These are phyloP conservation scores for Perca schrenkii DNA, from an alignment of 2,113 vertebrate species.

Conservation along the genomic window DNA sequence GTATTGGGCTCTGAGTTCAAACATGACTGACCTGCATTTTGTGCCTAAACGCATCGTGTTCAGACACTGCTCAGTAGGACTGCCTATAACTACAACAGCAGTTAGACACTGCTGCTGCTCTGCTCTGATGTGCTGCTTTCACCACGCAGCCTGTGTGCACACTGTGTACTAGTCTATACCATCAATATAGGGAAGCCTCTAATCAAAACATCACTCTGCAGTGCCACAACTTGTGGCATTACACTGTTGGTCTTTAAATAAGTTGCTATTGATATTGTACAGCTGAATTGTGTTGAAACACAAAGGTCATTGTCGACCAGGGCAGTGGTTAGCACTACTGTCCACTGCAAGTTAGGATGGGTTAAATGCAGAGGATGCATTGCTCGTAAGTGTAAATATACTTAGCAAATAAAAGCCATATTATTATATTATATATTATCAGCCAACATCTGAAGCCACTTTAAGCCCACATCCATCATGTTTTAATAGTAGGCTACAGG, in stretches of 20 bases:
- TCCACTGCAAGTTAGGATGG: too few species aligned
- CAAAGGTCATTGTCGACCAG: neutral
- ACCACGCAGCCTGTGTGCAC: neutral
- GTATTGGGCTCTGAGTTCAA: neutral
- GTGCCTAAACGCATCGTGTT: neutral
- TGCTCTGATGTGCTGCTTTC: neutral
- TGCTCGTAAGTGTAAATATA: too few species aligned
- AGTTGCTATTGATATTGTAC: slow-evolving; percentile 2
- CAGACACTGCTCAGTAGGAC: neutral
- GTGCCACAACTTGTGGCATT: neutral
- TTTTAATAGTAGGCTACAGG: neutral
- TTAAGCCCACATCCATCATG: neutral
- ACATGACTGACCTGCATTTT: neutral
- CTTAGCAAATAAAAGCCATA: too few species aligned
- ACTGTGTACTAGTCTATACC: neutral
- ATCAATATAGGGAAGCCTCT: neutral
- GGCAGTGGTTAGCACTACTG: too few species aligned
- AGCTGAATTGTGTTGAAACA: neutral
- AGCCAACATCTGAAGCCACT: slow-evolving; percentile 16
- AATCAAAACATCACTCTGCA: neutral
- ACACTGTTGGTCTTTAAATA: slow-evolving; percentile 1
- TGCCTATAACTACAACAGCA: neutral
- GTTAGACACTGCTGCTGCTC: neutral
- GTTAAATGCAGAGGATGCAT: too few species aligned
- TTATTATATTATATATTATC: neutral